Evolutionary conservation across 2,888 invertebrate genomes (phyloP), one percentile per base, ranked within the genome.

Genomic region (Megalurothrips usitatus): DNA sequence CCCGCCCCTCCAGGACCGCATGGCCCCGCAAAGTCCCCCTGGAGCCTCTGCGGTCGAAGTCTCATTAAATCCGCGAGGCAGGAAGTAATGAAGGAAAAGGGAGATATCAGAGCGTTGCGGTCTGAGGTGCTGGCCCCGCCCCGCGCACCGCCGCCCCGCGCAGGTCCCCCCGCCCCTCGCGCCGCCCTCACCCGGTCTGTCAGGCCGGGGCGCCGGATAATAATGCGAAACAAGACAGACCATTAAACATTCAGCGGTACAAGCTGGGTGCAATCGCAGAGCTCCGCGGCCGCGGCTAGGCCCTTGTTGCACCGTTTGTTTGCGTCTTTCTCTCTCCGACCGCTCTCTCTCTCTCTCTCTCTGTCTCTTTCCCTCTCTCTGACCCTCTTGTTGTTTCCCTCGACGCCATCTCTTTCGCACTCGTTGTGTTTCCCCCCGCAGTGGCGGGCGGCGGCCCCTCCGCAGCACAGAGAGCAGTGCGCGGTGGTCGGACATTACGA

Each of bases 31-130:
- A 43, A 43, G 34, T 43, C 34, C 34, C 68, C 68, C 11, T 3
- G 26, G 23, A 9, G 26, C 23, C 23, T 10, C 68, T 75, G 12
- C 23, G 26, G 68, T 26, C 68, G 26, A 75, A 75, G 68, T 75
- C 68, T 75, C 68, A 75, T 75, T 75, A 75, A 75, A 75, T 75
- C 68, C 68, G 26, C 68, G 68, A 75, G 68, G 68, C 68, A 75
- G 68, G 68, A 75, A 75, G 68, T 75, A 75, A 75, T 75, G 68
- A 75, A 75, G 68, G 68, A 75, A 75, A 75, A 75, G 68, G 68
- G 68, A 75, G 68, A 75, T 75, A 75, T 75, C 68, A 75, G 52
- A 52, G 68, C 17, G 58, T 14, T 58, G 58, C n/a, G 58, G 58
- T 6, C 58, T 58, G 58, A 58, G 58, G 58, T 58, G 58, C 58